Evolutionary conservation across 2,797 vertebrate species (phyloP).

Genomic region (Diceros bicornis): DNA sequence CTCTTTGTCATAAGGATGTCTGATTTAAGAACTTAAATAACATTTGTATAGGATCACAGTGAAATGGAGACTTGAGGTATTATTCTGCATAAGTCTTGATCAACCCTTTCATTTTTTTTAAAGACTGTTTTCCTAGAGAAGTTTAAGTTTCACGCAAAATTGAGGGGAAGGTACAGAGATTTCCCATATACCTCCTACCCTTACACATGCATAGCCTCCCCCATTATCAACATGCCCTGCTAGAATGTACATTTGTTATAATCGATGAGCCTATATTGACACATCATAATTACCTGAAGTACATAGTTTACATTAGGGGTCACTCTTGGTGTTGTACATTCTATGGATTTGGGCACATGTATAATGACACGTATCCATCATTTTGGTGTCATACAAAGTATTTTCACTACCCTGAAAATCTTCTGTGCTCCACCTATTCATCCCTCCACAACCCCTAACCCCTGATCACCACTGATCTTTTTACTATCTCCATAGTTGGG

Average conservation of each 20-base stretch:
- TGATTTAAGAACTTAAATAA: conserved; percentile 1
- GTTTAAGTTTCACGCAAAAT: neutral
- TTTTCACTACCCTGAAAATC: neutral
- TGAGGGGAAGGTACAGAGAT: neutral
- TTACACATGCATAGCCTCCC: no score
- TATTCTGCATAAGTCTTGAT: neutral
- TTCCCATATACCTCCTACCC: neutral
- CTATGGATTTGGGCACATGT: neutral
- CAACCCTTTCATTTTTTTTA: neutral
- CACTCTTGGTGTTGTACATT: neutral
- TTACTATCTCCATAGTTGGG: neutral
- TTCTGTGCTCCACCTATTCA: neutral
- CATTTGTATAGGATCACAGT: neutral
- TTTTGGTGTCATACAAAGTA: neutral
- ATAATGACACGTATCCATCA: neutral
- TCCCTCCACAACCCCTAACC: neutral
- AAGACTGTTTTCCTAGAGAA: neutral
- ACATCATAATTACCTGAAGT: neutral
- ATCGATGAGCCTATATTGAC: neutral
- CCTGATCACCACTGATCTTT: neutral
- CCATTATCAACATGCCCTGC: neutral
- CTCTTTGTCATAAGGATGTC: neutral
- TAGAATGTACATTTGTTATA: neutral
- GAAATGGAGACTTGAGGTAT: neutral
- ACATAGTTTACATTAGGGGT: neutral